Evolutionary conservation across 2,797 vertebrate species (phyloP).

Genomic region (Gobionotothen gibberifrons): DNA sequence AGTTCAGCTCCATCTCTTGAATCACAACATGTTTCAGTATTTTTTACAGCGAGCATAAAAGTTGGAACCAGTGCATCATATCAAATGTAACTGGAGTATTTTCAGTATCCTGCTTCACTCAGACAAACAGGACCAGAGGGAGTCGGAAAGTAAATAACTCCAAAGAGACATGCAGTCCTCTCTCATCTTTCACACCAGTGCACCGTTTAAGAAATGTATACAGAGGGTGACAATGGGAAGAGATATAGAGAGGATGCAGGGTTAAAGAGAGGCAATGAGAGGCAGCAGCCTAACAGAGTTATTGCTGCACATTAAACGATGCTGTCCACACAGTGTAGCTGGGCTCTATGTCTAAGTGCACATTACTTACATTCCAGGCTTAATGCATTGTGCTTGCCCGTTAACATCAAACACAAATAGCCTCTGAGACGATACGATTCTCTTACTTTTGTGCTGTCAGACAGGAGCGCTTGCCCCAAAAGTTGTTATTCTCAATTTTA

Average conservation of each 20-base stretch:
- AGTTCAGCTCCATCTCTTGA: constrained; percentile 55
- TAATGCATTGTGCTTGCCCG: constrained; percentile 74
- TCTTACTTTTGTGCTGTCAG: constrained; percentile 41
- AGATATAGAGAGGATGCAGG: constrained; percentile 39
- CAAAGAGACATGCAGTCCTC: constrained; percentile 50
- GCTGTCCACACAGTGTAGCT: constrained; percentile 60
- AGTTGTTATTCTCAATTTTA: constrained; percentile 43
- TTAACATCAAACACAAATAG: constrained; percentile 76
- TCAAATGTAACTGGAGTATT: constrained; percentile 53
- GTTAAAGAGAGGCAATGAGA: constrained; percentile 54
- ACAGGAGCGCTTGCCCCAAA: constrained; percentile 29
- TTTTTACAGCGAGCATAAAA: constrained; percentile 43
- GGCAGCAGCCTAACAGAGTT: constrained; percentile 65
- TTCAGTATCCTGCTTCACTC: constrained; percentile 39
- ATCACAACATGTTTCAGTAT: constrained; percentile 42
- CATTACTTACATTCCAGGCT: constrained; percentile 78
- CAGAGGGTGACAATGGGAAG: constrained; percentile 52
- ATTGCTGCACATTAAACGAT: constrained; percentile 72
- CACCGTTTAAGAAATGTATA: constrained; percentile 62
- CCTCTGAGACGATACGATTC: constrained; percentile 50
- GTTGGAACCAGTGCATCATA: constrained; percentile 39
- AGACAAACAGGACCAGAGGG: constrained; percentile 50
- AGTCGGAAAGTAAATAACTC: constrained; percentile 58
- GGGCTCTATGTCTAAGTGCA: constrained; percentile 74
- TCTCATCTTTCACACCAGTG: constrained; percentile 58